These are phyloP conservation scores for Rhagonycha lutea DNA, from an alignment of 2,888 invertebrate species.

Conservation along the genomic window DNA sequence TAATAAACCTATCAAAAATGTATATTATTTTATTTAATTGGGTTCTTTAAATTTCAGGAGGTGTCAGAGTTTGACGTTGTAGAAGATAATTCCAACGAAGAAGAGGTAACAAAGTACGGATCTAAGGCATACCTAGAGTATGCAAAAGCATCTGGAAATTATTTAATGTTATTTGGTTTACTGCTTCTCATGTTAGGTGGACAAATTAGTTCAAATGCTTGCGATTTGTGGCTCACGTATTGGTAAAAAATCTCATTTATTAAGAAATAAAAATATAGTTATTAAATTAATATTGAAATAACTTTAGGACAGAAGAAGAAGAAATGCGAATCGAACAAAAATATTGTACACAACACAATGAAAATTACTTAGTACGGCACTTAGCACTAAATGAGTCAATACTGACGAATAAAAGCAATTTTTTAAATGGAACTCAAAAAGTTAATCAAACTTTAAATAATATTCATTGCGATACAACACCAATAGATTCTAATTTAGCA, in stretches of 20 bases:
- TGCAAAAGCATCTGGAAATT: conserved; percentile 31
- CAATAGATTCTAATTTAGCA: conserved; percentile 24
- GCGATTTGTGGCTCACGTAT: conserved; percentile 35
- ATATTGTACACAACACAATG: neutral
- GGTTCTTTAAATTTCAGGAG: neutral
- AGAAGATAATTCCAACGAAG: conserved; percentile 36
- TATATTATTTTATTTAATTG: neutral
- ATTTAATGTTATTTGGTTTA: conserved; percentile 25
- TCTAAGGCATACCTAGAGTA: conserved; percentile 28
- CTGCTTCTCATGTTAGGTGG: conserved; percentile 16
- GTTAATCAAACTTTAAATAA: neutral
- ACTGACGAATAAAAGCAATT: neutral
- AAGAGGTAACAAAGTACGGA: conserved; percentile 26
- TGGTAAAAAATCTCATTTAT: conserved; percentile 25
- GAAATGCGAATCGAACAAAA: neutral
- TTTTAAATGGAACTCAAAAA: neutral
- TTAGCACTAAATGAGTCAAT: neutral
- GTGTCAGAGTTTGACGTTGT: conserved; percentile 30
- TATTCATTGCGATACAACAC: neutral
- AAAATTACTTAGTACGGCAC: neutral
- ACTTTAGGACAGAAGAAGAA: conserved; percentile 18
- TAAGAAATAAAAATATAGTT: neutral
- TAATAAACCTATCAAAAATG: neutral
- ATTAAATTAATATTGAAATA: neutral
- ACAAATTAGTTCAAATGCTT: conserved; percentile 31